Evolutionary conservation across 92 coral and sea anemone genomes (phyloP).

Genomic region (Phenganax marumi): DNA sequence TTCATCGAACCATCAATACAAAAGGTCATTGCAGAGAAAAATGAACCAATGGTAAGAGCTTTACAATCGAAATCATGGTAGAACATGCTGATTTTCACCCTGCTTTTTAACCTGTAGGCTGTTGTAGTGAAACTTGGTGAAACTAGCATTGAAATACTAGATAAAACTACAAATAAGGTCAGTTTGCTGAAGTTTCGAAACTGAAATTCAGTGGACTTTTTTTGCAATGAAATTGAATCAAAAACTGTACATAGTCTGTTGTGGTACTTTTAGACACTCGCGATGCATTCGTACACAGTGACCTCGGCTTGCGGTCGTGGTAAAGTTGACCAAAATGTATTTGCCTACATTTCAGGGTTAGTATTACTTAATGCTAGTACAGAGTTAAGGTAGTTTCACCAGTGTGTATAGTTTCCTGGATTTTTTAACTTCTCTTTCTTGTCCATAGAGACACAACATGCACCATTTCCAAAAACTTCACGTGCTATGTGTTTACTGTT

Average conservation of each 20-base stretch:
- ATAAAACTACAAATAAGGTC: conserved; percentile 33
- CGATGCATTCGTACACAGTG: conserved; percentile 28
- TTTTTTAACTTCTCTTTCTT: not conserved
- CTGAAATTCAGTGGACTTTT: not conserved
- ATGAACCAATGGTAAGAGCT: conserved; percentile 21
- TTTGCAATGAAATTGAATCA: not conserved
- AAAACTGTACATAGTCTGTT: not conserved
- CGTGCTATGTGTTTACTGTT: conserved; percentile 36
- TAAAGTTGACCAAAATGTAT: conserved; percentile 23
- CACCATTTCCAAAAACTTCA: conserved; percentile 40
- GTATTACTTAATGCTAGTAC: not conserved
- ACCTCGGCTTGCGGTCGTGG: conserved; percentile 43
- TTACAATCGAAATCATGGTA: not conserved
- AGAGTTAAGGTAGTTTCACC: not conserved
- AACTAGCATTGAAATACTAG: conserved; percentile 35
- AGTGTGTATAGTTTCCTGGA: not conserved
- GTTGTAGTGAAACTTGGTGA: conserved; percentile 41
- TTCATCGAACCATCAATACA: conserved; percentile 31
- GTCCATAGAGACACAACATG: conserved; percentile 26
- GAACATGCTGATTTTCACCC: not conserved
- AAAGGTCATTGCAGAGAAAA: conserved; percentile 12
- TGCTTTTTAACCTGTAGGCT: not conserved
- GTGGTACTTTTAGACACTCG: conserved; percentile 13
- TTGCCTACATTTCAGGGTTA: conserved; percentile 41
- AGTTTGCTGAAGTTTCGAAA: not conserved